Percentiles rank a stretch among this genome's conserved stretches.
Evolutionary conservation across 2,113 vertebrate species (phyloP).

Genomic region (Bos indicus): DNA sequence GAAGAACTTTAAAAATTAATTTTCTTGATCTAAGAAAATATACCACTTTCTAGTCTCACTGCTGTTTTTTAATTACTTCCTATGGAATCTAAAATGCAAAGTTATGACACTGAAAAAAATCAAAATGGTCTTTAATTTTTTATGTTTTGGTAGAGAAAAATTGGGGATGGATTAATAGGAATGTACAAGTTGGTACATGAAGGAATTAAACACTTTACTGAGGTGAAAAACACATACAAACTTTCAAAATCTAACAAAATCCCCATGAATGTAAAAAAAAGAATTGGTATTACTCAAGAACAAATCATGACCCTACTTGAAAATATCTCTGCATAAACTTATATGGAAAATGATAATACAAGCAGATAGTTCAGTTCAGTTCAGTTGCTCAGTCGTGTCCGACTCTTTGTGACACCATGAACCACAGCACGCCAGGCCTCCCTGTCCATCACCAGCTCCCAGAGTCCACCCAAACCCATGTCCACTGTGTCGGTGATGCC

Average conservation of each 20-base stretch:
- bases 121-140: neutral
- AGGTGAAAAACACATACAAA: neutral
- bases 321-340: neutral
- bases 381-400: no score
- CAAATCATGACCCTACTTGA: neutral
- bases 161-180: neutral
- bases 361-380: neutral
- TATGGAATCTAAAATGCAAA: neutral
- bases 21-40: neutral
- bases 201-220: neutral
- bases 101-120: neutral
- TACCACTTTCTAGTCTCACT: neutral
- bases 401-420: no score
- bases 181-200: neutral
- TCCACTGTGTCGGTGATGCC: no score
- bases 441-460: no score
- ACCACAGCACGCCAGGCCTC: no score
- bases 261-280: neutral
- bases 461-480: no score
- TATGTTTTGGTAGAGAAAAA: neutral
- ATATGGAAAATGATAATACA: neutral
- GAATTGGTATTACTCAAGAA: slow-evolving; percentile 17
- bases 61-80: neutral
- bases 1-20: slow-evolving; percentile 19
- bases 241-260: neutral